A percentile compares a stretch with the other conserved stretches of the same genome.
These are phyloP conservation scores for Erethizon dorsatum DNA, from an alignment of 2,797 vertebrate species.

Conservation along the genomic window DNA sequence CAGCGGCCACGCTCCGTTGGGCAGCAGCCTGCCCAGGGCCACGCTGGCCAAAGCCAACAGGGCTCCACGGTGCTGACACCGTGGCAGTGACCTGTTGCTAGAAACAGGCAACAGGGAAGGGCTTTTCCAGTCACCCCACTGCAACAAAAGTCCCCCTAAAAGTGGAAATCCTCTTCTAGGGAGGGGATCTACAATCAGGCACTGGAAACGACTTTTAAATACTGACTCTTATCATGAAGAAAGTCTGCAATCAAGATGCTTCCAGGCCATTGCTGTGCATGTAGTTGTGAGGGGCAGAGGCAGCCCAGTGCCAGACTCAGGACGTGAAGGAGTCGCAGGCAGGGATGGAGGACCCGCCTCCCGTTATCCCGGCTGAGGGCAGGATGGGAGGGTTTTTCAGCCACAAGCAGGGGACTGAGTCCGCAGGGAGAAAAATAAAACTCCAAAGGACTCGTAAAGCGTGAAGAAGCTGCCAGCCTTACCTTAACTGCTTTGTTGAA, in stretches of 20 bases:
- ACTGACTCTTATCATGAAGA: not conserved
- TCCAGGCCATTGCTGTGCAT: not conserved
- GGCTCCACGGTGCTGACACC: fast-evolving
- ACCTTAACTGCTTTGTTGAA: slow-evolving; percentile 99
- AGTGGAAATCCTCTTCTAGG: not conserved
- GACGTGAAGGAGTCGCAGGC: not conserved
- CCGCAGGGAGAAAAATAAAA: not conserved
- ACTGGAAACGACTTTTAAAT: not conserved
- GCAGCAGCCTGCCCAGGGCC: not conserved
- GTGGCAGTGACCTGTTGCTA: fast-evolving
- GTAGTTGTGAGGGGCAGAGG: not conserved
- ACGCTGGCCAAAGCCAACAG: not conserved
- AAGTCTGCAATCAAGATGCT: not conserved
- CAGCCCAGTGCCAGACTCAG: not conserved
- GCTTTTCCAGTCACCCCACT: not conserved
- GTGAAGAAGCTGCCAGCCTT: not conserved
- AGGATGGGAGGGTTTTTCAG: not conserved
- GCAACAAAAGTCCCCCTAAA: not conserved
- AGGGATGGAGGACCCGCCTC: not conserved
- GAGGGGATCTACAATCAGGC: not conserved
- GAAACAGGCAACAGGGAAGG: not conserved
- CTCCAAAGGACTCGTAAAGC: not conserved
- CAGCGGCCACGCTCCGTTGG: not conserved
- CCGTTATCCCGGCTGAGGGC: not conserved
- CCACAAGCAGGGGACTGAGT: not conserved